These are phyloP conservation scores for Albula goreensis DNA, from an alignment of 2,113 vertebrate genomes.

Conservation along the genomic window DNA sequence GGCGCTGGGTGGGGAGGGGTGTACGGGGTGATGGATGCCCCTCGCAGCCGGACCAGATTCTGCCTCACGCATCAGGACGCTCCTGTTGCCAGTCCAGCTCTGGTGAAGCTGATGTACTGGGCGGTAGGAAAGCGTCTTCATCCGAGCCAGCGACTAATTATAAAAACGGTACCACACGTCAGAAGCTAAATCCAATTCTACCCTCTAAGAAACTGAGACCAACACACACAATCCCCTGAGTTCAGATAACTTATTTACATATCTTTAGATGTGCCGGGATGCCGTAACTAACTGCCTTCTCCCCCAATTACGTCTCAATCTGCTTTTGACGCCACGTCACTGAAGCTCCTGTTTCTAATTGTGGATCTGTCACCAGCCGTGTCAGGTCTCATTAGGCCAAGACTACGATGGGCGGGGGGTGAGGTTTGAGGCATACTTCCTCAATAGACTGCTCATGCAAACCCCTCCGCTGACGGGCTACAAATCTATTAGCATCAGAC, in stretches of 20 bases:
- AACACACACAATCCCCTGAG: neutral
- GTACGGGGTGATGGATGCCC: conserved; percentile 35
- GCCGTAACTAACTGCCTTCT: neutral
- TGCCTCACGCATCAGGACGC: neutral
- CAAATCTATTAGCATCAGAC: neutral
- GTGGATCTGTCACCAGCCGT: neutral
- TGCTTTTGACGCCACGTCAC: conserved; percentile 15
- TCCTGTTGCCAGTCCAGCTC: neutral
- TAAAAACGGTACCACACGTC: neutral
- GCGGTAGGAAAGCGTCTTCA: neutral
- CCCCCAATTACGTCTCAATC: neutral
- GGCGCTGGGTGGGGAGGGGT: neutral
- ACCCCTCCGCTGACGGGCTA: neutral
- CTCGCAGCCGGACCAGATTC: conserved; percentile 25
- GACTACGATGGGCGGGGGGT: neutral
- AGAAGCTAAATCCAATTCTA: neutral
- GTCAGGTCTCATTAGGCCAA: neutral
- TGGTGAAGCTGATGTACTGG: neutral
- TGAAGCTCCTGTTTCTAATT: conserved; percentile 13
- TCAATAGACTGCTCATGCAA: neutral
- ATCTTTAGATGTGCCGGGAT: neutral
- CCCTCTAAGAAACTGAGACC: neutral
- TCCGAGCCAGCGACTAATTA: neutral
- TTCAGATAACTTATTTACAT: neutral
- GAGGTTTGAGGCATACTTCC: neutral